Evolutionary conservation across 2,888 invertebrate species (phyloP).

Genomic region (Melieria crassipennis): DNA sequence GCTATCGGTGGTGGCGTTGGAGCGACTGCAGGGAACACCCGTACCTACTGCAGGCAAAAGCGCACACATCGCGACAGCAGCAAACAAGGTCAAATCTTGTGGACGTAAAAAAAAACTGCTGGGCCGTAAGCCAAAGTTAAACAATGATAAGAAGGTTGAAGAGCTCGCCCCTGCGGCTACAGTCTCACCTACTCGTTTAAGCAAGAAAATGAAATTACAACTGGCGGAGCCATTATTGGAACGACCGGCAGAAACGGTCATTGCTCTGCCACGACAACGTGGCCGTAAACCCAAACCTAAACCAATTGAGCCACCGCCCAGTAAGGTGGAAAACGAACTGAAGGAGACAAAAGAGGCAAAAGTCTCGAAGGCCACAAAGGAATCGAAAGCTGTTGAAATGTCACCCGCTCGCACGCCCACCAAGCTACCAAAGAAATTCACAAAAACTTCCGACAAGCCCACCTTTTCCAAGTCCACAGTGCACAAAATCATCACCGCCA

Average conservation of each 20-base stretch:
- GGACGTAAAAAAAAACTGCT: slow-evolving; percentile 3
- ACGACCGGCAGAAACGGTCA: slow-evolving; percentile 9
- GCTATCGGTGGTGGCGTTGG: slow-evolving; percentile 71
- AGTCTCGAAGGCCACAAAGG: not conserved
- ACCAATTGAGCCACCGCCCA: not conserved
- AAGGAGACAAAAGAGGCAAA: too few relatives aligned
- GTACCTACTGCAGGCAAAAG: slow-evolving; percentile 28
- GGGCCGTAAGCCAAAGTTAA: slow-evolving; percentile 12
- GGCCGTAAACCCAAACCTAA: slow-evolving; percentile 19
- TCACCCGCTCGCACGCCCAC: not conserved
- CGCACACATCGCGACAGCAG: slow-evolving; percentile 5
- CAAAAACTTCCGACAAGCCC: slow-evolving; percentile 16
- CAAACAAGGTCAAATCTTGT: slow-evolving; percentile 18
- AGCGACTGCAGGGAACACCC: slow-evolving; percentile 69
- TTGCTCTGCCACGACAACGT: slow-evolving; percentile 16
- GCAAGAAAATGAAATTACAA: slow-evolving; percentile 7
- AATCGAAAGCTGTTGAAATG: slow-evolving; percentile 13
- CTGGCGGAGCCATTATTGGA: not conserved
- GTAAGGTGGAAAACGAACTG: too few relatives aligned
- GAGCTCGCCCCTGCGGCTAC: too few relatives aligned
- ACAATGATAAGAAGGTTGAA: too few relatives aligned
- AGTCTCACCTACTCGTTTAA: not conserved
- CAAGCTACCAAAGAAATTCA: slow-evolving; percentile 8
- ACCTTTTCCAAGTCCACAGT: slow-evolving; percentile 30
- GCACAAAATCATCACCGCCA: slow-evolving; percentile 40